A percentile compares a stretch with the other conserved stretches of the same genome.
These are phyloP conservation scores for Drosophila nasuta DNA, from an alignment of 1,140 invertebrate genomes.

Conservation along the genomic window DNA sequence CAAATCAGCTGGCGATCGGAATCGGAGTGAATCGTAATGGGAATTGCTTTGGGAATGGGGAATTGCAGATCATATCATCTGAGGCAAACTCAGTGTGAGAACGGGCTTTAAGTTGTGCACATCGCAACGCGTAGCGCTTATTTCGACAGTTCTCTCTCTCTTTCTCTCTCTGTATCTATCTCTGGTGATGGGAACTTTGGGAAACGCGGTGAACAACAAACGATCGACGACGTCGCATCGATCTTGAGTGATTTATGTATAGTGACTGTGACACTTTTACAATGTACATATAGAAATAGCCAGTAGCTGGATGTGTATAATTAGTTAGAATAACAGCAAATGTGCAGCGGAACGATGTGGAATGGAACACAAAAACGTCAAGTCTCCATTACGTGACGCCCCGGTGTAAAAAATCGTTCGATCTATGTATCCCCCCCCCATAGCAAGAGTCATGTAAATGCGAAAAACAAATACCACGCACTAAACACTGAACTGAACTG, in stretches of 20 bases:
- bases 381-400: constrained; percentile 23
- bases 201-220: background rate
- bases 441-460: constrained; percentile 56
- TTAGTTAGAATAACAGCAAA: constrained; percentile 8
- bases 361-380: background rate
- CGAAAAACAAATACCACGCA: constrained; percentile 69
- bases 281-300: constrained; percentile 2
- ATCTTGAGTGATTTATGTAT: constrained; percentile 8
- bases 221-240: background rate
- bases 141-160: background rate
- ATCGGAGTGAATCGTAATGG: constrained; percentile 5
- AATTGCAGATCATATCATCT: constrained; percentile 56
- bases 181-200: background rate
- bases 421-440: background rate
- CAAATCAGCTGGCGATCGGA: background rate
- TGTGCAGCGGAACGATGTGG: constrained; percentile 6
- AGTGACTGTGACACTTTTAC: background rate
- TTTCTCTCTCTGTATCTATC: background rate
- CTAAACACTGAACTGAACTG: background rate
- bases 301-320: background rate
- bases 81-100: constrained; percentile 62
- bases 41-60: constrained; percentile 3
- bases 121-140: constrained; percentile 54
- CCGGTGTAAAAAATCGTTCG: constrained; percentile 29
- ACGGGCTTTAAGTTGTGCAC: constrained; percentile 63